Percentiles rank a stretch among this genome's conserved stretches.
These are phyloP conservation scores for Sylvietta virens DNA, from an alignment of 2,113 vertebrate species.

Conservation along the genomic window DNA sequence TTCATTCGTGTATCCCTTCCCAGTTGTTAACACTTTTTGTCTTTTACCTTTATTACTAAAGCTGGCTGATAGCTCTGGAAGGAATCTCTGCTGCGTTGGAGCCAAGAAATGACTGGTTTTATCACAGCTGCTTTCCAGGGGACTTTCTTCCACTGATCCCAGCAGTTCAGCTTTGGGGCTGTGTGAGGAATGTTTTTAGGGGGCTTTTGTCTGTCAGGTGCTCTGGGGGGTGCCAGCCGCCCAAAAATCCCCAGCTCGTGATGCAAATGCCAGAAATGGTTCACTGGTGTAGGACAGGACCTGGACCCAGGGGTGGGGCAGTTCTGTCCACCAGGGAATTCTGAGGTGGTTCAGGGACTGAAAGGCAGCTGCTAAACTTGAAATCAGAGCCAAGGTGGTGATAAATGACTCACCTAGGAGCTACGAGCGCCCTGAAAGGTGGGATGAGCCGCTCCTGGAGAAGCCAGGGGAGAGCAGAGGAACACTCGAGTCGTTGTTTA, in stretches of 20 bases:
- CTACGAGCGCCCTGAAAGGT: accelerated
- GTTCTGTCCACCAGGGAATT: accelerated
- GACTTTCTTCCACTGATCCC: not conserved
- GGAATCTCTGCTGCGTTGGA: not conserved
- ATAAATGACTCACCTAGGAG: accelerated
- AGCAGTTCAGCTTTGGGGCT: not conserved
- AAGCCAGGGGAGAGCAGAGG: not conserved
- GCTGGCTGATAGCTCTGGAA: not conserved
- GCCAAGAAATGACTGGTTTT: not conserved
- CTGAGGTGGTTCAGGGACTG: not conserved
- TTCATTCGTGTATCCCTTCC: not conserved
- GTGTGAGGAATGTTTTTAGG: accelerated
- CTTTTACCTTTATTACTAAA: not conserved
- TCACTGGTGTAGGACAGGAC: not conserved
- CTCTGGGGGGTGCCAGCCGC: not conserved
- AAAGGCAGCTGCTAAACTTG: not conserved
- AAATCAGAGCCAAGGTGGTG: accelerated
- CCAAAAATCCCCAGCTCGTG: accelerated
- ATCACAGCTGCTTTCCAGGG: not conserved
- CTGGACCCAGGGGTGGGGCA: not conserved
- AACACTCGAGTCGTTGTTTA: not conserved
- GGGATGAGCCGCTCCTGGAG: not conserved
- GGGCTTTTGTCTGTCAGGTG: not conserved
- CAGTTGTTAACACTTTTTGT: not conserved
- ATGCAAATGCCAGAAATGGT: not conserved